phyloP scores from a whole-genome alignment of 2,888 invertebrate genomes.

The Neoaliturus tenellus region DNA sequence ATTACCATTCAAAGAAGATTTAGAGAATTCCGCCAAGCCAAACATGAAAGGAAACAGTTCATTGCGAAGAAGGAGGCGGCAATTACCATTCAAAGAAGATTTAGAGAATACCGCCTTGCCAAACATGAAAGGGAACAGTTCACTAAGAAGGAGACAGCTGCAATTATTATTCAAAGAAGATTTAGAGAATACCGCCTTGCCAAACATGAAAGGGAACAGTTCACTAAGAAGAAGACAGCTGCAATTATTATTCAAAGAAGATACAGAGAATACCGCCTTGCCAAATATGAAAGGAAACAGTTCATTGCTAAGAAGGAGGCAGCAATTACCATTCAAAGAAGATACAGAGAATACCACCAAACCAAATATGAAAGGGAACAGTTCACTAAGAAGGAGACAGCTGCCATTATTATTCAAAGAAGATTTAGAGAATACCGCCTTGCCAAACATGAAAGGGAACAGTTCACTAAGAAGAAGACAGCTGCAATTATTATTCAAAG shows the following conservation, averaged over 20 bases:
- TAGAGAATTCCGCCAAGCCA: conserved; percentile 68
- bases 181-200: background rate
- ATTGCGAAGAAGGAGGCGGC: background rate
- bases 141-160: background rate
- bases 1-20: conserved; percentile 8
- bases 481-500: conserved; percentile 51
- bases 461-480: background rate
- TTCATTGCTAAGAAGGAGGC: conserved; percentile 57
- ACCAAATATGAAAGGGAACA: background rate
- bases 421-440: background rate
- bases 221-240: background rate
- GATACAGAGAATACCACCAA: background rate
- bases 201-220: background rate
- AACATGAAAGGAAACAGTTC: conserved; percentile 63
- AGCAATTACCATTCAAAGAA: conserved; percentile 70
- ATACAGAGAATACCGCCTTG: conserved; percentile 49
- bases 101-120: conserved; percentile 31
- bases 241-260: conserved; percentile 57
- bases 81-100: conserved; percentile 9
- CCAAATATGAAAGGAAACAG: conserved; percentile 46
- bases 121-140: background rate
- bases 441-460: background rate
- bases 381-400: background rate
- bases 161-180: conserved; percentile 5
- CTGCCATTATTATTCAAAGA: conserved; percentile 11